These are phyloP conservation scores for Peucedramus taeniatus DNA, from an alignment of 2,113 vertebrate species.

Conservation along the genomic window DNA sequence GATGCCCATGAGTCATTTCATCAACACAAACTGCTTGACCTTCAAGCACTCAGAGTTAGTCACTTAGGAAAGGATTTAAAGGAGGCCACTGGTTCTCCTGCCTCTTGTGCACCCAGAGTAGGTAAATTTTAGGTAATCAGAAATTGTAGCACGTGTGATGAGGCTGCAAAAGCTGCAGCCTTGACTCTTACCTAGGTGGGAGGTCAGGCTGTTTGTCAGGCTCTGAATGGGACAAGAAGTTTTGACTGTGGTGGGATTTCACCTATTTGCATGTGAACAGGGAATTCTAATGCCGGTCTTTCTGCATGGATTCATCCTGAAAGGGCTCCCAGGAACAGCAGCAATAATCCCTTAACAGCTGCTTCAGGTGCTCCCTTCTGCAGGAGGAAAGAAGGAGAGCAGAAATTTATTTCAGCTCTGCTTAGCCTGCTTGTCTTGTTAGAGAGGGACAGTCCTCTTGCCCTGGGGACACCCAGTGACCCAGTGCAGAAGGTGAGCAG, in stretches of 20 bases:
- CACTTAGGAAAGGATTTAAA: not conserved
- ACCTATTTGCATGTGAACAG: not conserved
- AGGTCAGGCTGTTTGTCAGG: not conserved
- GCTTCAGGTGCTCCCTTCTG: not conserved
- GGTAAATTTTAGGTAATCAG: rapidly evolving
- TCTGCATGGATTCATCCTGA: not conserved
- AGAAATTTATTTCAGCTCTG: not conserved
- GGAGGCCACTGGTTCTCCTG: not conserved
- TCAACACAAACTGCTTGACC: not conserved
- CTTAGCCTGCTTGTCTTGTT: not conserved
- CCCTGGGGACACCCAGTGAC: not conserved
- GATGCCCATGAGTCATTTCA: not conserved
- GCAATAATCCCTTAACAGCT: not conserved
- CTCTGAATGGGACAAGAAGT: not conserved
- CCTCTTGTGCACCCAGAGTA: not conserved
- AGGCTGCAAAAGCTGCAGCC: not conserved
- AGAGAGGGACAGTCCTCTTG: not conserved
- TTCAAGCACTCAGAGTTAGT: not conserved
- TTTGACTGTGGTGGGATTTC: not conserved
- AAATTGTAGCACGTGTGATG: rapidly evolving
- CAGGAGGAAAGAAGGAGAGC: not conserved
- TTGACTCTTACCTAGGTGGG: not conserved
- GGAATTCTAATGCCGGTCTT: not conserved
- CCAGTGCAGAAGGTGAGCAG: not conserved
- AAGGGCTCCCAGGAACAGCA: not conserved